Evolutionary conservation across 2,888 invertebrate species (phyloP).

Genomic region (Spatulosminthurus flaviceps): DNA sequence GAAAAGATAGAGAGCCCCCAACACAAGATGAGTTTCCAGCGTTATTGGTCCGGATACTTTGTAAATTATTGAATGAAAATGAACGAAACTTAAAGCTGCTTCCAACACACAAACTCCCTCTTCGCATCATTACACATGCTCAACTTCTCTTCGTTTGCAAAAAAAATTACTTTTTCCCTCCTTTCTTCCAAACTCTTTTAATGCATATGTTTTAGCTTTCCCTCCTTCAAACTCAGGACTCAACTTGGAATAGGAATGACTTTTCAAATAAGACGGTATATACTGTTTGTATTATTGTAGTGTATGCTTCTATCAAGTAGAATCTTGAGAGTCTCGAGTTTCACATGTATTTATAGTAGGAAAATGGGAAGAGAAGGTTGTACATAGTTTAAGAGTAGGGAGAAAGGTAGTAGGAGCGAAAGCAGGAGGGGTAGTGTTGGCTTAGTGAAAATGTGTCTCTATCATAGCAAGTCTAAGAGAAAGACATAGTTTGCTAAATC

Average conservation of each 20-base stretch:
- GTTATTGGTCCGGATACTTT: not conserved
- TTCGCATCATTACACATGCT: constrained; percentile 55
- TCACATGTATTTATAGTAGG: too few relatives aligned
- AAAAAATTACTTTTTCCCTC: not conserved
- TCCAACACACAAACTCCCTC: constrained; percentile 48
- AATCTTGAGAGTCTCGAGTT: too few relatives aligned
- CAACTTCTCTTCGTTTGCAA: not conserved
- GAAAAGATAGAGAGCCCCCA: not conserved
- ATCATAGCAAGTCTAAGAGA: constrained; percentile 21
- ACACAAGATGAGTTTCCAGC: not conserved
- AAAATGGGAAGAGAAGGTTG: too few relatives aligned
- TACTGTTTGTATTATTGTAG: not conserved
- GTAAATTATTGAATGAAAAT: constrained; percentile 25
- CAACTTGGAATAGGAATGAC: not conserved
- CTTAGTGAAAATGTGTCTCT: constrained; percentile 2
- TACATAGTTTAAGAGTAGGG: too few relatives aligned
- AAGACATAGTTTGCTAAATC: constrained; percentile 39
- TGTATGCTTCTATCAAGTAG: too few relatives aligned
- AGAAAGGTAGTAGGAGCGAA: not conserved
- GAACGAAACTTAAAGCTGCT: constrained; percentile 21
- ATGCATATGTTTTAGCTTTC: not conserved
- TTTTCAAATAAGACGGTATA: not conserved
- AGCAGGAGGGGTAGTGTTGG: too few relatives aligned
- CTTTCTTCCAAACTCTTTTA: not conserved
- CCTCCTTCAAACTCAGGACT: too few relatives aligned